Evolutionary conservation across 53 echinoderm and acorn worm species (phyloP), one percentile per base, ranked within the genome.

Genomic region (Actinopyga echinites): DNA sequence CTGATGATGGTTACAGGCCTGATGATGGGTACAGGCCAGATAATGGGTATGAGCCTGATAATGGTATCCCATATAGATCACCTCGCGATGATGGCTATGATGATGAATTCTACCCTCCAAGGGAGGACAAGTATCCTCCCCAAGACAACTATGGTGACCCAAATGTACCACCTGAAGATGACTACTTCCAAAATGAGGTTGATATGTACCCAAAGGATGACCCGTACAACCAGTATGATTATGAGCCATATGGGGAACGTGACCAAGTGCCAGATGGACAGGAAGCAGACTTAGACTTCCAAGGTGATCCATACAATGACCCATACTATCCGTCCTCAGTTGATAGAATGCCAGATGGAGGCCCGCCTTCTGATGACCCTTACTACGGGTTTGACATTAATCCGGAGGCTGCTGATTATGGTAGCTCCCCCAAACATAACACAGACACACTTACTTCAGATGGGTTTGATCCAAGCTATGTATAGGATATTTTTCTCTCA

Each of bases 381-480:
- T 77, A 56, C 31, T 53, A 30, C 54, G 54, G 31, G 15, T 77
- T 54, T 29, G 56, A 56, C 77, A 77, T 77, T 0, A 45, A 55
- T 19, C 55, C 77, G 24, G 77, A 77, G 15, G 30, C 62, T 25
- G 62, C n/a, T 12, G 55, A 77, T 54, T 77, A 54, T 54, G 77
- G 54, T 29, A 49, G 15, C 17, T 15, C 49, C 11, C 30, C 49
- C 12, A 77, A 77, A 49, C 19, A 15, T 30, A 26, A 77, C 6
- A 10, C 28, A 19, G 77, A 77, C 0, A 30, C 40, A 6, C 23
- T 30, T n/a, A 24, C 56, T 45, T 56, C 77, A 30, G 77, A 77
- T 6, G 55, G n/a, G n/a, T 77, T 56, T 77, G 77, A 77, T 43
- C 77, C 77, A 23, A 77, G 77, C 31, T 77, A 77, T 55, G 77